phyloP scores from a whole-genome alignment of 2,113 vertebrate species.

The Sprattus sprattus region DNA sequence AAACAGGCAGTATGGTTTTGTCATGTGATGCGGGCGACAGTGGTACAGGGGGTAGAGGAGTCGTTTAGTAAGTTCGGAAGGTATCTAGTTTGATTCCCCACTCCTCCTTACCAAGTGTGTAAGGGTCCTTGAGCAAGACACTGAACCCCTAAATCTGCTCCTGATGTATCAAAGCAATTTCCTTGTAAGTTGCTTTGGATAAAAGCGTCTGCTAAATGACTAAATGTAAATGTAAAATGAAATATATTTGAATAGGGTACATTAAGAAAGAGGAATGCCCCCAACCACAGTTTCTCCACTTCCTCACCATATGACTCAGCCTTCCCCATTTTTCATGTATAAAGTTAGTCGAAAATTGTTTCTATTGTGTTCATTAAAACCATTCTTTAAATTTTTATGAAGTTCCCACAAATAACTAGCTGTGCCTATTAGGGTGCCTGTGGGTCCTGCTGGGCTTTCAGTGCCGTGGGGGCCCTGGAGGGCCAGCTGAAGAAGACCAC shows the following conservation, averaged over 20 bases:
- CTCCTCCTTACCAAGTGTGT: too few relatives aligned
- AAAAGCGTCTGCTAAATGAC: too few relatives aligned
- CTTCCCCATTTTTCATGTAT: background rate
- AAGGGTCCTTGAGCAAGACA: too few relatives aligned
- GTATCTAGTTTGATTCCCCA: too few relatives aligned
- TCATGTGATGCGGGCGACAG: too few relatives aligned
- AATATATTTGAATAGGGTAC: background rate
- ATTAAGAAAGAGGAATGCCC: background rate
- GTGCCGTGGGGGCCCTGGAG: conserved; percentile 73
- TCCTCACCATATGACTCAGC: background rate
- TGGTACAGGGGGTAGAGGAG: too few relatives aligned
- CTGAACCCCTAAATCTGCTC: too few relatives aligned
- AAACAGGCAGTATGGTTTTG: background rate
- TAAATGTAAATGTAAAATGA: too few relatives aligned
- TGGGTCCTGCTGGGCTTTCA: conserved; percentile 80
- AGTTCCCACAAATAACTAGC: background rate
- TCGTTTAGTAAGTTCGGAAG: too few relatives aligned
- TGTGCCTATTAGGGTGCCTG: conserved; percentile 63
- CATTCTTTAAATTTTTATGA: background rate
- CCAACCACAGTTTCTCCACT: background rate
- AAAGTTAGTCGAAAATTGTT: background rate
- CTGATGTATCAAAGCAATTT: too few relatives aligned
- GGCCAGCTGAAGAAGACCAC: conserved; percentile 71
- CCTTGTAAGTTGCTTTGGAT: too few relatives aligned
- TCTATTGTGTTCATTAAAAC: background rate